A percentile compares a stretch with the other conserved stretches of the same genome.
Conservation (phyloP, 1,140 invertebrate species). For the Cheumatopsyche charites region DNA sequence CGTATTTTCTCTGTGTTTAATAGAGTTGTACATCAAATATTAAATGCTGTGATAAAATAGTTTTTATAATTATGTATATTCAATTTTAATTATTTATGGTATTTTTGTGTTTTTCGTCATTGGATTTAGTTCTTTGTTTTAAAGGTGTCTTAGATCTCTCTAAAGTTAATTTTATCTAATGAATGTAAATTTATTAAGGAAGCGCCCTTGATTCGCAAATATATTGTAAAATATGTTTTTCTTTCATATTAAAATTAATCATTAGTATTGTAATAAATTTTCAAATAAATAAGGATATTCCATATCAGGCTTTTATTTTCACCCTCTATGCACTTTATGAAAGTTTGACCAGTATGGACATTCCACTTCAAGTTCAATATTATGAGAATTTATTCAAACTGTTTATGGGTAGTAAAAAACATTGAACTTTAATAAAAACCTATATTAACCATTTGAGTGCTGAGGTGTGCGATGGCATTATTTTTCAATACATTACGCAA, state of each 20-base stretch:
- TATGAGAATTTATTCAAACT: too few species aligned
- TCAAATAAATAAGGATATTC: slow-evolving; percentile 1
- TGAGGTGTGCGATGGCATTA: too few species aligned
- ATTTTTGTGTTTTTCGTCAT: slow-evolving; percentile 24
- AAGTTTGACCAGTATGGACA: too few species aligned
- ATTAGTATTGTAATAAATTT: slow-evolving; percentile 28
- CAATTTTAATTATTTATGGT: slow-evolving; percentile 29
- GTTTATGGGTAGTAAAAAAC: too few species aligned
- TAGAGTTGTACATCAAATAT: slow-evolving; percentile 25
- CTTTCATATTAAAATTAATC: slow-evolving; percentile 28
- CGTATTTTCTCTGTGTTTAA: slow-evolving; percentile 21
- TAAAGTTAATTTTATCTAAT: slow-evolving; percentile 21
- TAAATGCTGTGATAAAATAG: slow-evolving; percentile 38
- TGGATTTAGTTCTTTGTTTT: slow-evolving; percentile 34
- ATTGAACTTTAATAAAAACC: too few species aligned
- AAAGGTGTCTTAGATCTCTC: slow-evolving; percentile 31
- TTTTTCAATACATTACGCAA: too few species aligned
- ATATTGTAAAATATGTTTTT: slow-evolving; percentile 33
- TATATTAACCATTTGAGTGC: too few species aligned
- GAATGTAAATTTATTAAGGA: slow-evolving; percentile 28
- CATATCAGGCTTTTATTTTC: too few species aligned
- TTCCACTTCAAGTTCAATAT: too few species aligned
- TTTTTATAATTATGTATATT: slow-evolving; percentile 39
- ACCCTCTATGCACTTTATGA: too few species aligned
- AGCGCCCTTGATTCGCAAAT: slow-evolving; percentile 7